Percentiles rank a stretch among this genome's conserved stretches.
Conservation (phyloP, 2,113 vertebrate genomes). For the Vulpes lagopus region DNA sequence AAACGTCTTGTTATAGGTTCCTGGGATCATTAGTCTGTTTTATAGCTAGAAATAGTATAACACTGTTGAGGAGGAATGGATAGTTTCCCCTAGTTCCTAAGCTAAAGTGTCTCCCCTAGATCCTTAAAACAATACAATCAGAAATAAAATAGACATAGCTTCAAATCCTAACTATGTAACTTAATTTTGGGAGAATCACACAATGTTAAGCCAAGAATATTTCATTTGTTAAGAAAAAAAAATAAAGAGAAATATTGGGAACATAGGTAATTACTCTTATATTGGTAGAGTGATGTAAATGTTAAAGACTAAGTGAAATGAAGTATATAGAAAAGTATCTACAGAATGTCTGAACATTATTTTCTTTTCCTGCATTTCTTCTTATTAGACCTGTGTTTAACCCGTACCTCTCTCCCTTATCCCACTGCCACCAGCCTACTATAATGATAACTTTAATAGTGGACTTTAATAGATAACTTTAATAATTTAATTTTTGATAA, state of each 20-base stretch:
- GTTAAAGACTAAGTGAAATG: neutral
- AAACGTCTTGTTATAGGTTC: neutral
- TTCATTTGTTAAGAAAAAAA: neutral
- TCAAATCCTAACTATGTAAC: neutral
- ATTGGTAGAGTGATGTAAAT: neutral
- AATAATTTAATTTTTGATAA: neutral
- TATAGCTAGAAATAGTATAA: neutral
- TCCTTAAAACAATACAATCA: neutral
- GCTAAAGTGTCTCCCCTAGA: neutral
- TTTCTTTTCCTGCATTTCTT: neutral
- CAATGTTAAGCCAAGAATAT: neutral
- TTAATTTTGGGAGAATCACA: neutral
- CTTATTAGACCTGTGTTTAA: neutral
- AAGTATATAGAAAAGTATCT: neutral
- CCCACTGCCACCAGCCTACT: neutral
- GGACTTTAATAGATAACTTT: neutral
- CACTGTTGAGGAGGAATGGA: neutral
- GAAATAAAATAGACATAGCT: neutral
- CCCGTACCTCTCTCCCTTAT: rapidly evolving
- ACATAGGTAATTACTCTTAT: neutral
- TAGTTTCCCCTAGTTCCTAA: neutral
- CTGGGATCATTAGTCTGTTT: neutral
- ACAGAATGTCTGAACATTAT: rapidly evolving
- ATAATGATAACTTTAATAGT: neutral
- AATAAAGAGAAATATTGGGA: neutral